Base-by-base conservation (phyloP, 2,888 invertebrate species). In the Brachylomia viminalis region DNA sequence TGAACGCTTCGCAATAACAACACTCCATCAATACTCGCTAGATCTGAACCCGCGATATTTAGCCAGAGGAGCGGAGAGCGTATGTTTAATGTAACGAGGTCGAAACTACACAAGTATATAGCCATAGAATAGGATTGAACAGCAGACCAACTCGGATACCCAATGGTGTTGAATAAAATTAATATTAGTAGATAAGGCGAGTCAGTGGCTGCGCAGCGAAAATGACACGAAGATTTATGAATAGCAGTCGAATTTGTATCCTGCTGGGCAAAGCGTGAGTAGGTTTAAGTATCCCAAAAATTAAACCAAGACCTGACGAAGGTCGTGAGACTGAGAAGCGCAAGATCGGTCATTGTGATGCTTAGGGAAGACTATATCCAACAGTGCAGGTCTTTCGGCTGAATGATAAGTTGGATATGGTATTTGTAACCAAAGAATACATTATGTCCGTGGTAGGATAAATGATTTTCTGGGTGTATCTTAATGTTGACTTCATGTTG, bases 11-110 rank as follows among this genome's bases (percentile, higher is more conserved):
- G 77, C 71, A 80, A 77, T 80, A 80, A 83, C 79, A 80, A 77
- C 87, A 79, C 72, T 79, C 75, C 73, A 79, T 84, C 80, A 82
- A 75, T 83, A 78, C 70, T 64, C 65, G 69, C 77, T 64, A 83
- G 85, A 86, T 86, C 67, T 84, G 84, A 82, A 84, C 86, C 80
- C 79, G 72, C 83, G 87, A 83, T 84, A 84, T 83, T 80, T 81
- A 82, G 78, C 83, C 77, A 81, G 84, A 86, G 81, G 81, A 86
- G 71, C 80, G 80, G 74, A 80, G 80, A 86, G 75, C 80, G 83
- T 78, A 80, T 86, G 86, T 87, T 83, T 86, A 81, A 86, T 87
- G 86, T 86, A 87, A 86, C 85, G 83, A 82, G 87, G 86, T 83
- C 87, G 80, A 67, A 79, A 75, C 86, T 58, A 54, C 8, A 79